A percentile compares a stretch with the other conserved stretches of the same genome.
phyloP scores from a whole-genome alignment of 2,113 vertebrate genomes.

The Anguilla rostrata region DNA sequence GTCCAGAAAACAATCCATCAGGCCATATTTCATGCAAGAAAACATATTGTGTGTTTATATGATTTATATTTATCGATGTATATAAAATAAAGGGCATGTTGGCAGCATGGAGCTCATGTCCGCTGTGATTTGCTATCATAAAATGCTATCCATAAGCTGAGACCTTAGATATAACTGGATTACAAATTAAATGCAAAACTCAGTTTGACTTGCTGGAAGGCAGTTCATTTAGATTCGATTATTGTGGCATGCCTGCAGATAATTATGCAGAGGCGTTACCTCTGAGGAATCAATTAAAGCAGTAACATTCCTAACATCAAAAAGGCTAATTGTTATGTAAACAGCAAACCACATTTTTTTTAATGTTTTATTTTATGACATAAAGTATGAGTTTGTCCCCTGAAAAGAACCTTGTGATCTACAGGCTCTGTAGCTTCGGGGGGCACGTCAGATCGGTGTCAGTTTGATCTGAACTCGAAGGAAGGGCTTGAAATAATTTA shows the following conservation, averaged over 20 bases:
- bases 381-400: neutral
- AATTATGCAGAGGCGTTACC: slow-evolving; percentile 25
- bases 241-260: slow-evolving; percentile 20
- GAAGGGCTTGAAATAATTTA: slow-evolving; percentile 27
- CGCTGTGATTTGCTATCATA: neutral
- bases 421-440: neutral
- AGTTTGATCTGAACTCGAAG: neutral
- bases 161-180: slow-evolving; percentile 18
- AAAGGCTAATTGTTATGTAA: slow-evolving; percentile 9
- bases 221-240: slow-evolving; percentile 29
- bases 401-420: neutral
- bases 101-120: neutral
- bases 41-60: neutral
- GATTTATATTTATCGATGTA: neutral
- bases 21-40: neutral
- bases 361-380: neutral
- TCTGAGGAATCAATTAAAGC: slow-evolving; percentile 30
- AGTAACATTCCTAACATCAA: neutral
- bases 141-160: slow-evolving; percentile 8
- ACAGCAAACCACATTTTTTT: slow-evolving; percentile 9
- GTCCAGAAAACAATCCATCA: neutral
- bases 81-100: neutral
- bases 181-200: slow-evolving; percentile 4
- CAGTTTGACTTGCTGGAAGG: slow-evolving; percentile 14
- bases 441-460: slow-evolving; percentile 16